Evolutionary conservation across 2,888 invertebrate species (phyloP), one percentile per base, ranked within the genome.

Genomic region (Molorchus minor): DNA sequence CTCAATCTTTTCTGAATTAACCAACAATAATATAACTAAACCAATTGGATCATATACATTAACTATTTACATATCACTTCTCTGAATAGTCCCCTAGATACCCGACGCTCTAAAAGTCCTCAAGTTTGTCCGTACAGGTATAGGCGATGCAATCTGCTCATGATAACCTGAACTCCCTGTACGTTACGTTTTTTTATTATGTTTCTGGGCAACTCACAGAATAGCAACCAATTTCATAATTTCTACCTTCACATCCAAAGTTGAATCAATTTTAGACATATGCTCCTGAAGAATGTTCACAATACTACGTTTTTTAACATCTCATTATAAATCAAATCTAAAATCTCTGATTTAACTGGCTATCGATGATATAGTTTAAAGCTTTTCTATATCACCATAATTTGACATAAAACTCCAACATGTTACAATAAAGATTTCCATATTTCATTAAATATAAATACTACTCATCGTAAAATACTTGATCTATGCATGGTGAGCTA

Each of bases 361-460:
- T 89, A 16, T 90, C 86, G 12, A 88, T 80, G 51, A 90, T 87
- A 71, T 91, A 91, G 52, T 84, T 82, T 5, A 93, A 81, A 5
- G 92, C 91, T 49, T 89, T 88, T 82, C 79, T 67, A 90, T 81
- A 65, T 88, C 88, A 10, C 88, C 86, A 67, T 93, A 89, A n/a
- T 57, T 87, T 87, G 68, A 93, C 84, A 67, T 89, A 88, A 76
- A 94, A 95, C 58, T 87, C 86, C 51, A 94, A 84, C 53, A 92
- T 85, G 7, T 89, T 88, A 0, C 85, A 82, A 72, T 89, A n/a
- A n/a, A n/a, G 88, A 2, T 89, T 90, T 0, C 94, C 95, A 73
- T 94, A 96, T 58, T 87, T 88, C 2, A 85, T 84, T 2, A 96
- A 82, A 78, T 96, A 96, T 77, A 89, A 92, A 1, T 93, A 79